Evolutionary conservation across 2,888 invertebrate genomes (phyloP).

Genomic region (Scaptodrosophila latifasciaeformis): DNA sequence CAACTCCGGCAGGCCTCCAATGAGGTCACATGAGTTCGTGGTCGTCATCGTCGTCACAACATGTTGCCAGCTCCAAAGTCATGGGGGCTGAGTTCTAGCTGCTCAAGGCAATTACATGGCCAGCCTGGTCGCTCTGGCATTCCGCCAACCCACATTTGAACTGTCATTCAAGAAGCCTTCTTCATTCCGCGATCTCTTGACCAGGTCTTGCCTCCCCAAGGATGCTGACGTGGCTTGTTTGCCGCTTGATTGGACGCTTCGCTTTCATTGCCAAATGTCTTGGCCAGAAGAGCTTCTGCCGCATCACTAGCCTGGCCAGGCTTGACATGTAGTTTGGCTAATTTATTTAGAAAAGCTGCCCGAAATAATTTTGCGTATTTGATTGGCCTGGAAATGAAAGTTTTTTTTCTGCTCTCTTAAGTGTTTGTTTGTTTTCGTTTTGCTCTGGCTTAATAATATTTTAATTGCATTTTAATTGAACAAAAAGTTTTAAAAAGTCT

Average conservation of each 20-base stretch:
- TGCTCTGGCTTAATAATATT: slow-evolving; percentile 35
- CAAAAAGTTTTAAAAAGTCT: slow-evolving; percentile 46
- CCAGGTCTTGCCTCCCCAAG: slow-evolving; percentile 19
- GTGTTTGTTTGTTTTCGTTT: slow-evolving; percentile 19
- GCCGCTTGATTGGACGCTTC: slow-evolving; percentile 54
- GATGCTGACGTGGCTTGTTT: slow-evolving; percentile 43
- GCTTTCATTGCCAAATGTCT: slow-evolving; percentile 59
- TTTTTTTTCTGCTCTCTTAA: slow-evolving; percentile 23
- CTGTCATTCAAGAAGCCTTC: slow-evolving; percentile 40
- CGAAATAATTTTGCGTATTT: slow-evolving; percentile 55
- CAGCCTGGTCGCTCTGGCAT: slow-evolving; percentile 8
- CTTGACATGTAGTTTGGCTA: slow-evolving; percentile 60
- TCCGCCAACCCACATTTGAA: slow-evolving; percentile 49
- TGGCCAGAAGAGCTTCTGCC: slow-evolving; percentile 22
- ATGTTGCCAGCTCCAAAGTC: neutral
- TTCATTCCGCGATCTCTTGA: slow-evolving; percentile 10
- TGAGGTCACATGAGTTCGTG: slow-evolving; percentile 60
- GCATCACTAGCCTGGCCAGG: slow-evolving; percentile 41
- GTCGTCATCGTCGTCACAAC: slow-evolving; percentile 21
- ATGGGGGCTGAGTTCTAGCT: neutral
- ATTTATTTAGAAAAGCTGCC: slow-evolving; percentile 64
- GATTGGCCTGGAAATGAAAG: slow-evolving; percentile 51
- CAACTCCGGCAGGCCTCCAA: slow-evolving; percentile 24
- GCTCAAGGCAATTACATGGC: slow-evolving; percentile 37
- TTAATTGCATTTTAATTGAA: slow-evolving; percentile 67